Conservation (phyloP, 2,113 vertebrate genomes). For the Hippocampus abdominalis region DNA sequence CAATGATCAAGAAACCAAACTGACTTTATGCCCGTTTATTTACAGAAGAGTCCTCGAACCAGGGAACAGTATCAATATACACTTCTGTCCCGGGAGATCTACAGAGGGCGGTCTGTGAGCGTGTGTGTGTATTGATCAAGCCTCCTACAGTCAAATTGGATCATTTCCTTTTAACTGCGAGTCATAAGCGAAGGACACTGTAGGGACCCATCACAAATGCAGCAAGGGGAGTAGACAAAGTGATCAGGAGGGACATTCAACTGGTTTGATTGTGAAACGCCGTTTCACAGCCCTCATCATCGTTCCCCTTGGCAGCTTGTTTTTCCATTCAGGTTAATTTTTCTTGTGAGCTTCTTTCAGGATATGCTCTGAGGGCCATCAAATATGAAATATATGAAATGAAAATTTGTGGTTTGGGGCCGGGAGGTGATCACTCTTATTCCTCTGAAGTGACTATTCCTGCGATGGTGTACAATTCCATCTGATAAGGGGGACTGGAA, state of each 20-base stretch:
- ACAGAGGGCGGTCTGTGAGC: constrained; percentile 9
- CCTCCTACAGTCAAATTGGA: constrained; percentile 39
- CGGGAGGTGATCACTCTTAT: neutral
- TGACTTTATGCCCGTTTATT: constrained; percentile 1
- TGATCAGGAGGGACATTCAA: neutral
- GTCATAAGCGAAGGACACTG: constrained; percentile 59
- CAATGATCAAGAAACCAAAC: neutral
- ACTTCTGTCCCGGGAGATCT: constrained; percentile 30
- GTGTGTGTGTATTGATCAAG: constrained; percentile 45
- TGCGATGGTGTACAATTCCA: constrained; percentile 15
- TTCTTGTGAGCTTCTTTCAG: constrained; percentile 4
- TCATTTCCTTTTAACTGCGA: constrained; percentile 65
- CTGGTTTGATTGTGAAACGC: constrained; percentile 14
- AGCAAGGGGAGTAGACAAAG: constrained; percentile 9
- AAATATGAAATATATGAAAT: neutral
- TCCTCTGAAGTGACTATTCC: constrained; percentile 4
- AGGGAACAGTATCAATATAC: constrained; percentile 37
- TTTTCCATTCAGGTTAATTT: constrained; percentile 5
- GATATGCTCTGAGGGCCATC: constrained; percentile 3
- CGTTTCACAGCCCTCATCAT: neutral
- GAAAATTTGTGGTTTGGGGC: neutral
- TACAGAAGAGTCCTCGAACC: constrained; percentile 14
- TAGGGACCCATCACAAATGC: constrained; percentile 46
- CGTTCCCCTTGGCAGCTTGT: neutral
- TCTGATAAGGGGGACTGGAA: constrained; percentile 1